These are phyloP conservation scores for Lymantria dispar DNA, from an alignment of 2,888 invertebrate species.

Conservation along the genomic window DNA sequence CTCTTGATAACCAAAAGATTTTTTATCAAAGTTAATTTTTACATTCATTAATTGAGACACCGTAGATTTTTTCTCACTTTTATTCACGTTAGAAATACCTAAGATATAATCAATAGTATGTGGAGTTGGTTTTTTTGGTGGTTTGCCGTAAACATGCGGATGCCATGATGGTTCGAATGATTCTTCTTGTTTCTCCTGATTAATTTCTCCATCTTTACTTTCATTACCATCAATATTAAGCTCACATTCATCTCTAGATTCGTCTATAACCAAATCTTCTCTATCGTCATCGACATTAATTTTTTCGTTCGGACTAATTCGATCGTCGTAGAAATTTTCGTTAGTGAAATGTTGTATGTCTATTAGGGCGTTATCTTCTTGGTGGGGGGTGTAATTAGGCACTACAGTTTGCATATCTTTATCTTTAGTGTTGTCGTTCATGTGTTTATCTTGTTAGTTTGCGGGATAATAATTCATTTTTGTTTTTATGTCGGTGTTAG, in stretches of 20 bases:
- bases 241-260: slow-evolving; percentile 35
- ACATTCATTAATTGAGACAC: slow-evolving; percentile 63
- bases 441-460: slow-evolving; percentile 56
- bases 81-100: slow-evolving; percentile 74
- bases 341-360: slow-evolving; percentile 30
- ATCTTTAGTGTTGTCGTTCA: slow-evolving; percentile 56
- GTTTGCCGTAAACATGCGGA: slow-evolving; percentile 93
- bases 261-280: slow-evolving; percentile 54
- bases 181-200: slow-evolving; percentile 42
- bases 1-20: slow-evolving; percentile 36
- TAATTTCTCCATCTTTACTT: slow-evolving; percentile 29
- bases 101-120: slow-evolving; percentile 94
- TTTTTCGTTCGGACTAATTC: slow-evolving; percentile 55
- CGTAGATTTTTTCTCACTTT: slow-evolving; percentile 42
- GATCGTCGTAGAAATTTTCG: slow-evolving; percentile 48
- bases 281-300: slow-evolving; percentile 62
- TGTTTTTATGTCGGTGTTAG: slow-evolving; percentile 76
- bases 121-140: slow-evolving; percentile 91
- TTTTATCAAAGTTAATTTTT: slow-evolving; percentile 61
- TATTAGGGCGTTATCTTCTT: slow-evolving; percentile 42
- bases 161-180: slow-evolving; percentile 86
- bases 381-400: slow-evolving; percentile 51
- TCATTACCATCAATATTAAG: slow-evolving; percentile 28
- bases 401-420: slow-evolving; percentile 73
- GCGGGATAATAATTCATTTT: slow-evolving; percentile 69